Percentiles rank a stretch among this genome's conserved stretches.
Conservation (phyloP, 1,140 invertebrate genomes). For the Onthophagus taurus region DNA sequence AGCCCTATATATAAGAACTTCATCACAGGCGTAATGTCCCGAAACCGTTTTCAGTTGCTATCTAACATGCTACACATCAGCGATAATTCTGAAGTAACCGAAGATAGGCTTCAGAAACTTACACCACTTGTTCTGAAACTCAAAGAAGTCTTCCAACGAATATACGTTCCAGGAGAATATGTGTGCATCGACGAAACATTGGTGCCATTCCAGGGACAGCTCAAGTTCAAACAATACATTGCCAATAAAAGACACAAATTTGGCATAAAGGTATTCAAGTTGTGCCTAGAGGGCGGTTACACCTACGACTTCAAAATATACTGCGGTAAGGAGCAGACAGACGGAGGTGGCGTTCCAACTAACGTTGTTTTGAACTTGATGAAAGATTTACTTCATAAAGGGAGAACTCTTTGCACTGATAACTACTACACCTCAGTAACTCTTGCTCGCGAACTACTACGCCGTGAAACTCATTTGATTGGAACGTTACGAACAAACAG, state of each 20-base stretch:
- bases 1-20: too few relatives aligned
- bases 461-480: constrained; percentile 18
- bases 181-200: constrained; percentile 25
- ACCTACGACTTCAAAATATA: background rate
- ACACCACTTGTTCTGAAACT: too few relatives aligned
- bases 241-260: constrained; percentile 35
- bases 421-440: constrained; percentile 37
- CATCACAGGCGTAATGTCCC: too few relatives aligned
- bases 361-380: background rate
- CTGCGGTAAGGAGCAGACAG: background rate
- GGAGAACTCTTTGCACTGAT: constrained; percentile 34
- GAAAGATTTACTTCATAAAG: constrained; percentile 25
- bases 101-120: too few relatives aligned
- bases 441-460: constrained; percentile 31
- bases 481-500: constrained; percentile 12
- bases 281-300: constrained; percentile 16
- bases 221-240: constrained; percentile 37
- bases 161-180: constrained; percentile 12
- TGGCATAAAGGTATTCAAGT: constrained; percentile 29
- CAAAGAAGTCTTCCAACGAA: constrained; percentile 14
- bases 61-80: too few relatives aligned
- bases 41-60: too few relatives aligned
- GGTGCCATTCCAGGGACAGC: constrained; percentile 32
- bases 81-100: too few relatives aligned
- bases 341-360: constrained; percentile 13